These are phyloP conservation scores for Sepiola atlantica DNA, from an alignment of 2,888 invertebrate genomes.

Conservation along the genomic window DNA sequence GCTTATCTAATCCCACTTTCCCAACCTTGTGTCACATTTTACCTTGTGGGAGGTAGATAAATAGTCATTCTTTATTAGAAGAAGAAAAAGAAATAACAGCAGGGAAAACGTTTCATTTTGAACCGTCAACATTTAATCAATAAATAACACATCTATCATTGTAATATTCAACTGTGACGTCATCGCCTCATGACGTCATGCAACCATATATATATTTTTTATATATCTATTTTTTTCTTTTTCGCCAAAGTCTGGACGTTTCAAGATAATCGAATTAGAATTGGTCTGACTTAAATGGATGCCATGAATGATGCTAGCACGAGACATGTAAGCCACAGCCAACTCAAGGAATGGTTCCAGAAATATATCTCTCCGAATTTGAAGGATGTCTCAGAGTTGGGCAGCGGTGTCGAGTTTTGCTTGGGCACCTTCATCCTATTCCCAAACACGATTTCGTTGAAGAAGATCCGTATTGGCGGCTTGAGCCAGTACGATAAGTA, in stretches of 20 bases:
- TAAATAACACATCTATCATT: not conserved
- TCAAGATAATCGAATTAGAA: slow-evolving; percentile 3
- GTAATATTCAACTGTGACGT: not conserved
- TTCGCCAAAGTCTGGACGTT: not conserved
- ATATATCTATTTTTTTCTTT: not conserved
- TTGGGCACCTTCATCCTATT: not conserved
- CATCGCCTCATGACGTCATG: not conserved
- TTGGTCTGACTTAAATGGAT: not conserved
- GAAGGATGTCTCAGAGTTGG: slow-evolving; percentile 15
- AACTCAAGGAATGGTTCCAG: not conserved
- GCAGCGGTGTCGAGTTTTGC: not conserved
- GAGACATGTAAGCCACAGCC: not conserved
- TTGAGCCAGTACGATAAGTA: slow-evolving; percentile 23
- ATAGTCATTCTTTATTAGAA: no score
- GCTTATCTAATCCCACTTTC: no score
- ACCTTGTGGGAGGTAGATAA: no score
- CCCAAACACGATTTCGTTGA: not conserved
- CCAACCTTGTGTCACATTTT: no score
- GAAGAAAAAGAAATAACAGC: no score
- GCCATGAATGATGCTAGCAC: not conserved
- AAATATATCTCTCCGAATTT: slow-evolving; percentile 3
- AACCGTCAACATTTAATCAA: no score
- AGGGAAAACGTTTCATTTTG: no score
- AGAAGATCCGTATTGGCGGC: not conserved
- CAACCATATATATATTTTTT: not conserved